Evolutionary conservation across 2,888 invertebrate species (phyloP).

Genomic region (Beris chalybata): DNA sequence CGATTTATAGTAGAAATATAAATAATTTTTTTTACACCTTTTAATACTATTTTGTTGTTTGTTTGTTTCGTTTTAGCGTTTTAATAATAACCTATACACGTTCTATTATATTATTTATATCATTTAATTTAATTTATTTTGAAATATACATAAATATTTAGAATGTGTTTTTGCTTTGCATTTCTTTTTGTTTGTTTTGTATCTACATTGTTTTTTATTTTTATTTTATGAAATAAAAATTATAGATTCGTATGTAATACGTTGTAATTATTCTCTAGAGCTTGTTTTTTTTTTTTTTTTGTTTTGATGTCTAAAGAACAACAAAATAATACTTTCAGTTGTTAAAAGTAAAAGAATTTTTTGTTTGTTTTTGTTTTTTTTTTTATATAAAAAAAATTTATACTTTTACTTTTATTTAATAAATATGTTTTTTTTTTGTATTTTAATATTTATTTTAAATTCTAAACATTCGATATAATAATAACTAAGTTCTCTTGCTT

Average conservation of each 20-base stretch:
- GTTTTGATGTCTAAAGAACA: background rate
- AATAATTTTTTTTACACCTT: too few species aligned
- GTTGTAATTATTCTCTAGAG: background rate
- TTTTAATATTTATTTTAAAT: background rate
- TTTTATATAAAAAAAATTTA: constrained; percentile 2
- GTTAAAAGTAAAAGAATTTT: background rate
- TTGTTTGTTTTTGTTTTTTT: constrained; percentile 2
- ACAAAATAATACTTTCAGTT: too few species aligned
- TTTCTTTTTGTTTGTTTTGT: constrained; percentile 22
- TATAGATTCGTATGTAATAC: constrained; percentile 21
- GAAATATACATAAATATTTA: constrained; percentile 27
- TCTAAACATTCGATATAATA: constrained; percentile 14
- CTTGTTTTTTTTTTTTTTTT: constrained; percentile 11
- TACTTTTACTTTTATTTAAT: constrained; percentile 10
- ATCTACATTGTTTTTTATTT: constrained; percentile 14
- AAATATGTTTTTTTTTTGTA: constrained; percentile 3
- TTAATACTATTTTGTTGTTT: too few species aligned
- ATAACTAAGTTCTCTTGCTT: constrained; percentile 32
- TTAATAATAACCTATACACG: constrained; percentile 6
- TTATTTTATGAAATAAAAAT: too few species aligned
- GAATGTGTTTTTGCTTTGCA: constrained; percentile 34
- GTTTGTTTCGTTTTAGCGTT: too few species aligned
- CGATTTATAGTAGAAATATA: too few species aligned
- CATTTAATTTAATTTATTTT: constrained; percentile 1
- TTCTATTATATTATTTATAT: constrained; percentile 9